phyloP scores from a whole-genome alignment of 2,888 invertebrate genomes.

The Drosophila mimetica region DNA sequence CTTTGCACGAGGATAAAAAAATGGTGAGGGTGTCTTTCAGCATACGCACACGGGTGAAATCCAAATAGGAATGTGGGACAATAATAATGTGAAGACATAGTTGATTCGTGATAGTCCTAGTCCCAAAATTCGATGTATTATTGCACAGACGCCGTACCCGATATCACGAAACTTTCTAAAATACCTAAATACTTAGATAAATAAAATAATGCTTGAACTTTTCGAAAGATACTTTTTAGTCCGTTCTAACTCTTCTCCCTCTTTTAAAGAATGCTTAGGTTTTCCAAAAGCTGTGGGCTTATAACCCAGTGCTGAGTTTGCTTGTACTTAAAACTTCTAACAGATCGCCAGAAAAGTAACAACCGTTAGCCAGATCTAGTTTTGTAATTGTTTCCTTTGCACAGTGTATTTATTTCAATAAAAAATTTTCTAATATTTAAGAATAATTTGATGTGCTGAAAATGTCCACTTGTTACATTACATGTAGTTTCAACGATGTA shows the following conservation, averaged over 20 bases:
- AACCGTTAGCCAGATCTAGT: slow-evolving; percentile 29
- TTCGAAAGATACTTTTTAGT: slow-evolving; percentile 77
- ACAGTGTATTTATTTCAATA: no score
- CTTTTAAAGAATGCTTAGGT: slow-evolving; percentile 64
- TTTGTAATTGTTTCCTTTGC: not conserved
- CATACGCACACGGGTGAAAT: slow-evolving; percentile 82
- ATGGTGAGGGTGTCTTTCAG: slow-evolving; percentile 82
- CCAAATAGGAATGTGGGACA: slow-evolving; percentile 83
- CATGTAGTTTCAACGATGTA: not conserved
- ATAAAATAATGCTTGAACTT: slow-evolving; percentile 70
- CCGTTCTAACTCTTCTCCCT: no score
- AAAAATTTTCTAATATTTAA: not conserved
- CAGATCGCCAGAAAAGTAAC: slow-evolving; percentile 18
- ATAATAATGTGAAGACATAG: slow-evolving; percentile 77
- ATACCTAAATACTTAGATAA: no score
- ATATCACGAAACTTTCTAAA: slow-evolving; percentile 68
- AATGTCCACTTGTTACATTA: not conserved
- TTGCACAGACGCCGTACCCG: slow-evolving; percentile 69
- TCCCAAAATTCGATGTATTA: slow-evolving; percentile 63
- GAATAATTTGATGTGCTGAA: not conserved
- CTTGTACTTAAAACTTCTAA: slow-evolving; percentile 62
- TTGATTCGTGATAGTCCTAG: slow-evolving; percentile 80
- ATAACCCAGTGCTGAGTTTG: slow-evolving; percentile 44
- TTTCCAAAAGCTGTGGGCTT: slow-evolving; percentile 49
- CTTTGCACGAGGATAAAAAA: slow-evolving; percentile 81